phyloP scores from a whole-genome alignment of 2,888 invertebrate genomes.

The Hypercompe scribonia region DNA sequence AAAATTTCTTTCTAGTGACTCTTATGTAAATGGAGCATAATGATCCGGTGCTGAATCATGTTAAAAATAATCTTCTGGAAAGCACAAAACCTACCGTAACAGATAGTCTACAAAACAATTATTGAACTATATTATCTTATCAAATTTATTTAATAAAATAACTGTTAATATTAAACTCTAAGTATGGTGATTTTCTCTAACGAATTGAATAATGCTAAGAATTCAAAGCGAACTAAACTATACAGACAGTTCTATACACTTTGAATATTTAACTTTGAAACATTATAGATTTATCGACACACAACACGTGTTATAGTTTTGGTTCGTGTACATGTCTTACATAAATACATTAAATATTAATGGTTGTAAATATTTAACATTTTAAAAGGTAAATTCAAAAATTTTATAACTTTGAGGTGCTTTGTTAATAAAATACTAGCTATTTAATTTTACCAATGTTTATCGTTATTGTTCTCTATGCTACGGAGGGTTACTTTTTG shows the following conservation, averaged over 20 bases:
- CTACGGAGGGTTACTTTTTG: no score
- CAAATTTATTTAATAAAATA: neutral
- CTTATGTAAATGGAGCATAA: no score
- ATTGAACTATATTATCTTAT: neutral
- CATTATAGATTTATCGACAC: neutral
- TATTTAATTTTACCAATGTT: neutral
- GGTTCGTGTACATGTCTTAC: neutral
- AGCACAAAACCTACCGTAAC: no score
- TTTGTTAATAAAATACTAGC: neutral
- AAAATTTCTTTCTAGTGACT: no score
- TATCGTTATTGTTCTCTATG: no score
- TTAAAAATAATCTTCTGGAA: no score
- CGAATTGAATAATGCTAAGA: neutral
- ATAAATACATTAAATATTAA: neutral
- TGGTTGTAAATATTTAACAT: neutral
- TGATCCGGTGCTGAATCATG: no score
- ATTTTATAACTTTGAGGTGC: neutral
- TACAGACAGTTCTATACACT: neutral
- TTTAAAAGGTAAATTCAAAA: neutral
- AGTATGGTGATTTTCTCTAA: neutral
- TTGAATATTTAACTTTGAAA: slow-evolving; percentile 2
- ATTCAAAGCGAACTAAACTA: neutral
- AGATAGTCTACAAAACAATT: neutral
- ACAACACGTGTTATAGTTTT: neutral
- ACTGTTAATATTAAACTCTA: neutral